Evolutionary conservation across 64 coral and sea anemone species (phyloP).

Genomic region (Actinia tenebrosa): DNA sequence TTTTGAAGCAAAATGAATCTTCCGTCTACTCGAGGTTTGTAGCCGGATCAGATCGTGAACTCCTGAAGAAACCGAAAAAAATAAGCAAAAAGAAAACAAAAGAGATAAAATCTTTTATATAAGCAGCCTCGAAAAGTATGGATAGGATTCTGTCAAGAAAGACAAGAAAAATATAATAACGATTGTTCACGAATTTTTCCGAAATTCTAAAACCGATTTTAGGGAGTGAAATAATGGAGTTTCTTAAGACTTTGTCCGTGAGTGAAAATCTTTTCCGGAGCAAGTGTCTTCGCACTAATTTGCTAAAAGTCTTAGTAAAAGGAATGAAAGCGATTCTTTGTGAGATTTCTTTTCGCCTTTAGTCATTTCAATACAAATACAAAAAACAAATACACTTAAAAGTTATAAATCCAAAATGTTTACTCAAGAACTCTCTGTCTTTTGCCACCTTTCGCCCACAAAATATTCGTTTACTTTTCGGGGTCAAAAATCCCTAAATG

Average conservation of each 20-base stretch:
- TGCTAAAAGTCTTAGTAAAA: background rate
- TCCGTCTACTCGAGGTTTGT: no score
- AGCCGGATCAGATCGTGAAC: background rate
- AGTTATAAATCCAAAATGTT: background rate
- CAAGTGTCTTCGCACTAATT: background rate
- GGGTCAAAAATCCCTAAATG: background rate
- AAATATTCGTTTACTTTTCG: background rate
- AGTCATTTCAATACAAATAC: background rate
- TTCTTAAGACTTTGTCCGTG: background rate
- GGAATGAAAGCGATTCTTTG: background rate
- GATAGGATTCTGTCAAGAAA: background rate
- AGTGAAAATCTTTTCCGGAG: background rate
- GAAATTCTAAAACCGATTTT: no score
- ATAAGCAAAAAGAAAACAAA: background rate
- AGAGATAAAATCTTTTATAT: background rate
- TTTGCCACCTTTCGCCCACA: constrained; percentile 8
- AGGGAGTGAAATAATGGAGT: background rate
- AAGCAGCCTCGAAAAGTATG: background rate
- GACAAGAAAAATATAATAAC: no score
- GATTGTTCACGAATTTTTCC: no score
- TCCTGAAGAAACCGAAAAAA: background rate
- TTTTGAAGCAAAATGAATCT: no score
- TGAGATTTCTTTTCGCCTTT: constrained; percentile 3
- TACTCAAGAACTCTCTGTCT: constrained; percentile 12
- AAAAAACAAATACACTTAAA: constrained; percentile 26